These are phyloP conservation scores for Campylomormyrus numenius DNA, from an alignment of 2,113 vertebrate genomes.

Conservation along the genomic window DNA sequence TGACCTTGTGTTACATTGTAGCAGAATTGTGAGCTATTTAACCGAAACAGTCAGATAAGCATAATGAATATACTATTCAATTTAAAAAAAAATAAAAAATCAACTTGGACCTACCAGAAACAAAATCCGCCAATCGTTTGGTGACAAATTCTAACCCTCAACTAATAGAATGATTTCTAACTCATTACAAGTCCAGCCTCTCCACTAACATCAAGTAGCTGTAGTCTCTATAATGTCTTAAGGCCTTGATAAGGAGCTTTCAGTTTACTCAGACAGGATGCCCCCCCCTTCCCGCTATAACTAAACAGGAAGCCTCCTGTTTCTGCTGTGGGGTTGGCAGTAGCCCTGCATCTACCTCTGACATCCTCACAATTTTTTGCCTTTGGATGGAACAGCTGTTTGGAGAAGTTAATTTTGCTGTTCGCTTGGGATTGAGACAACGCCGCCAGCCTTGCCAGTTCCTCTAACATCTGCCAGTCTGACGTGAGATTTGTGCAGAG, in stretches of 20 bases:
- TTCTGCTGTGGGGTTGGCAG: slow-evolving; percentile 20
- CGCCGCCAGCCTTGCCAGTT: slow-evolving; percentile 37
- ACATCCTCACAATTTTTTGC: slow-evolving; percentile 29
- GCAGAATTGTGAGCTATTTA: neutral
- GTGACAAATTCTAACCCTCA: too few species aligned
- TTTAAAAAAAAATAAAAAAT: neutral
- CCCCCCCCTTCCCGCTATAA: neutral
- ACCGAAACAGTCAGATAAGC: neutral
- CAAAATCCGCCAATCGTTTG: neutral
- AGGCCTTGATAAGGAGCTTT: neutral
- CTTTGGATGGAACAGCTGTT: slow-evolving; percentile 44
- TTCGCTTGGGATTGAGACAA: slow-evolving; percentile 17
- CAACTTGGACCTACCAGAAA: neutral
- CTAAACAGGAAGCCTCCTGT: neutral
- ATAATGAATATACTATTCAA: neutral
- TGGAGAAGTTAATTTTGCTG: slow-evolving; percentile 16
- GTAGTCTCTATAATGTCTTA: neutral
- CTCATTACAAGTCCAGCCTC: neutral
- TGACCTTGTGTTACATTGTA: neutral
- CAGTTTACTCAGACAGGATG: neutral
- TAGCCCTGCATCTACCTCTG: slow-evolving; percentile 17
- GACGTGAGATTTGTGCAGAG: neutral
- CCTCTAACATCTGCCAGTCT: slow-evolving; percentile 32
- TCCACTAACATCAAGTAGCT: neutral
- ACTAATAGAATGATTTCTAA: neutral